A percentile compares a stretch with the other conserved stretches of the same genome.
phyloP scores from a whole-genome alignment of 2,888 invertebrate genomes.

The Drosophila lacicola region DNA sequence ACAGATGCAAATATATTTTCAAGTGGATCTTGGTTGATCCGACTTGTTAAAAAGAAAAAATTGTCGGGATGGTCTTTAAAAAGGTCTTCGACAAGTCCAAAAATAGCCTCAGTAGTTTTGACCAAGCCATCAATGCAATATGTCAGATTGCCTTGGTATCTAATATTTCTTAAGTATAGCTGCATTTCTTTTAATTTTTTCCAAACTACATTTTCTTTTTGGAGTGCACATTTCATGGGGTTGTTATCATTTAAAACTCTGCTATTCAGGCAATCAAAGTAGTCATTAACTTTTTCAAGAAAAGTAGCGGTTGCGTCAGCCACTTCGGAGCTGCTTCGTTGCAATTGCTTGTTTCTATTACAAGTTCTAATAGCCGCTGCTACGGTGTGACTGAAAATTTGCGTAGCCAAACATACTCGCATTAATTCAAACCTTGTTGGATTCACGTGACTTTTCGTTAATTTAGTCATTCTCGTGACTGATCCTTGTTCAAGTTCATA shows the following conservation, averaged over 20 bases:
- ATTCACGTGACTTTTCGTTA: constrained; percentile 1
- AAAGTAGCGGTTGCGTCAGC: not conserved
- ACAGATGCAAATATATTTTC: too few species aligned
- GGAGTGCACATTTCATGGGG: not conserved
- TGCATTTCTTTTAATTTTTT: not conserved
- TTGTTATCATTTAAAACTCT: not conserved
- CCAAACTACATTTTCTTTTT: not conserved
- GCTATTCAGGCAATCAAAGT: not conserved
- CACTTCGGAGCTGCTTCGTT: not conserved
- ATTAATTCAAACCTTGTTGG: not conserved
- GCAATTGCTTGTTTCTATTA: not conserved
- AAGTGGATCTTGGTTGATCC: not conserved
- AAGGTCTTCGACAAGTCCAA: not conserved
- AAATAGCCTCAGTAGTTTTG: not conserved
- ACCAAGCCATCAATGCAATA: not conserved
- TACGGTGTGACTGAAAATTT: not conserved
- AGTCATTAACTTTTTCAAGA: not conserved
- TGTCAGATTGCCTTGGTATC: not conserved
- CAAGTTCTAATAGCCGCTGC: not conserved
- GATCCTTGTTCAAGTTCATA: not conserved
- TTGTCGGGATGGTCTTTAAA: not conserved
- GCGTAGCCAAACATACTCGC: not conserved
- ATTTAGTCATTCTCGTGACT: not conserved
- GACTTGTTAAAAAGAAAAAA: too few species aligned
- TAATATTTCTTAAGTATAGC: not conserved